Percentiles rank a stretch among this genome's conserved stretches.
Conservation (phyloP, 1,140 invertebrate species). For the Luehdorfia chinensis region DNA sequence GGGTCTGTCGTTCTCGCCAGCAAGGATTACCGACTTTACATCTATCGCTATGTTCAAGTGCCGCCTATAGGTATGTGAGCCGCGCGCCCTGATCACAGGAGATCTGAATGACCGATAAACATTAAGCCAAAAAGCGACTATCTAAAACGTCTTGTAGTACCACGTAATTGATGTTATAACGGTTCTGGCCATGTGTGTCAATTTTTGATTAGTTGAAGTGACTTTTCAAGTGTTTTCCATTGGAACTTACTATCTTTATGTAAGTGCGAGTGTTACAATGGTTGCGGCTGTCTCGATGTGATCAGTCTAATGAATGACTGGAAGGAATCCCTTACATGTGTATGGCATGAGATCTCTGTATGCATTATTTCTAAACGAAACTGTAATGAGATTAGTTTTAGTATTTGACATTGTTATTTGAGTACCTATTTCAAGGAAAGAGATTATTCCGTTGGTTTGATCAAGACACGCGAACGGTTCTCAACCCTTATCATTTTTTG, state of each 20-base stretch:
- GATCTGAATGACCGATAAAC: constrained; percentile 60
- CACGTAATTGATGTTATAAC: constrained; percentile 32
- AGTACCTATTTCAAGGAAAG: constrained; percentile 67
- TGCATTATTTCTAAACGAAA: constrained; percentile 67
- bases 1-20: constrained; percentile 99
- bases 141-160: constrained; percentile 39
- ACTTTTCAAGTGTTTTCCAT: constrained; percentile 38
- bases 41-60: constrained; percentile 96
- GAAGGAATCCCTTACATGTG: constrained; percentile 43
- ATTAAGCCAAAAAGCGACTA: constrained; percentile 54
- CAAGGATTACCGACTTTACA: constrained; percentile 99
- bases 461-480: constrained; percentile 63
- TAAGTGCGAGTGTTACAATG: constrained; percentile 59
- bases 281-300: constrained; percentile 64
- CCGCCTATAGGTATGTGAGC: constrained; percentile 90
- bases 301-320: constrained; percentile 55
- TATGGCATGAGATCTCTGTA: constrained; percentile 59
- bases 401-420: constrained; percentile 75
- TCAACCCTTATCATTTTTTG: constrained; percentile 74
- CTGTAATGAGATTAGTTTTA: constrained; percentile 76
- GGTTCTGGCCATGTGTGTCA: constrained; percentile 57
- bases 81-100: constrained; percentile 50
- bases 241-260: constrained; percentile 46
- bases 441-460: constrained; percentile 69
- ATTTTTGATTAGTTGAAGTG: constrained; percentile 61